Evolutionary conservation across 2,888 invertebrate genomes (phyloP).

Genomic region (Drosophila diplacantha): DNA sequence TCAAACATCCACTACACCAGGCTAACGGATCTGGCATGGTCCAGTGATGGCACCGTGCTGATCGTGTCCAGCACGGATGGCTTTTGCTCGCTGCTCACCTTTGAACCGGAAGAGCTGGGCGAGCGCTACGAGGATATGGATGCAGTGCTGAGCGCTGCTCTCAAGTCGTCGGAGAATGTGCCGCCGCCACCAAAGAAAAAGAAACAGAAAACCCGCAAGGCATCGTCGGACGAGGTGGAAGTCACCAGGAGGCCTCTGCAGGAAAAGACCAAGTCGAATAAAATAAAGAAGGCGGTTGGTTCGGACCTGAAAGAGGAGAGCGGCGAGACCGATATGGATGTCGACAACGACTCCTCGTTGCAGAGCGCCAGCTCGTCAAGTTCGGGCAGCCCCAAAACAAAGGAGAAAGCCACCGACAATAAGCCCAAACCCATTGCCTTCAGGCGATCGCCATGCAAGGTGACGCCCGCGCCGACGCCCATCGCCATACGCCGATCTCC

Average conservation of each 20-base stretch:
- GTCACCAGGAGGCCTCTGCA: conserved; percentile 38
- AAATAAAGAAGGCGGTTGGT: conserved; percentile 6
- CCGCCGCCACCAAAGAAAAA: conserved; percentile 44
- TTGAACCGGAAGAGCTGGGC: conserved; percentile 86
- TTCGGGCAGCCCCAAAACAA: conserved; percentile 37
- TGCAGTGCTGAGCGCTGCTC: conserved; percentile 72
- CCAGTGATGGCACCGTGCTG: conserved; percentile 86
- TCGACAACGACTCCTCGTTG: conserved; percentile 61
- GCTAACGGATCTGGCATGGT: conserved; percentile 93
- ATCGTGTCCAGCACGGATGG: conserved; percentile 93
- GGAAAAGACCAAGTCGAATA: conserved; percentile 49
- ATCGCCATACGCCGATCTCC: conserved; percentile 40
- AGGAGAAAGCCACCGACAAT: conserved; percentile 4
- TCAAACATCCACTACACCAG: conserved; percentile 93
- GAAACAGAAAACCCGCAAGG: conserved; percentile 58
- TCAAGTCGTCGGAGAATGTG: conserved; percentile 50
- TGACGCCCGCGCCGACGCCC: conserved; percentile 39
- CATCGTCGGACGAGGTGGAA: conserved; percentile 49
- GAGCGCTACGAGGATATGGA: conserved; percentile 75
- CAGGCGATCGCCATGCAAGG: conserved; percentile 51
- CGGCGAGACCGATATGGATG: conserved; percentile 43
- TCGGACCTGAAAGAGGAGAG: conserved; percentile 26
- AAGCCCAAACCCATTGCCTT: conserved; percentile 51
- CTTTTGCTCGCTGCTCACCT: conserved; percentile 90
- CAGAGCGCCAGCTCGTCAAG: conserved; percentile 53